A percentile compares a stretch with the other conserved stretches of the same genome.
Evolutionary conservation across 2,797 vertebrate species (phyloP).

Genomic region (Alcedo quadribrachys): DNA sequence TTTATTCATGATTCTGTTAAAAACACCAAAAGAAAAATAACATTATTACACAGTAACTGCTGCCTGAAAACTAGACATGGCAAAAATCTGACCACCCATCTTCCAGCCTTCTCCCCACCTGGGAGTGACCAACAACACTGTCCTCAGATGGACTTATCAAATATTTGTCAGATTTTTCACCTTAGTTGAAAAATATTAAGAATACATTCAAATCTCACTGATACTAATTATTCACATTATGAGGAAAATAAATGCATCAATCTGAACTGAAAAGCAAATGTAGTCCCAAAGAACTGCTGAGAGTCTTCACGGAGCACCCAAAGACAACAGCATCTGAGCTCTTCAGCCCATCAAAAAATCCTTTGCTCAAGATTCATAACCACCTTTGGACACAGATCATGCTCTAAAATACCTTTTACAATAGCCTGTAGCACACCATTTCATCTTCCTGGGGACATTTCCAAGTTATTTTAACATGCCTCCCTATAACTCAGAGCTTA

Average conservation of each 20-base stretch:
- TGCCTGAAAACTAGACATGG: not conserved
- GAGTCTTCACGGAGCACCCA: not conserved
- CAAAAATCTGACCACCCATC: not conserved
- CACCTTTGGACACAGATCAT: not conserved
- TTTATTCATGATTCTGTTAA: slow-evolving; percentile 97
- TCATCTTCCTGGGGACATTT: not conserved
- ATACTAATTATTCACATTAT: not conserved
- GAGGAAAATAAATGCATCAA: slow-evolving; percentile 11
- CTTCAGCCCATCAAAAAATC: not conserved
- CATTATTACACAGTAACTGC: not conserved
- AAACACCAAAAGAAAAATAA: slow-evolving; percentile 55
- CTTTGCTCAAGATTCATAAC: not conserved
- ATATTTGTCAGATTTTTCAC: not conserved
- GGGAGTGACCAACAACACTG: not conserved
- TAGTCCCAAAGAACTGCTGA: not conserved
- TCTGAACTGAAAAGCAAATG: not conserved
- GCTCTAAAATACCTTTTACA: not conserved
- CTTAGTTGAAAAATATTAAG: not conserved
- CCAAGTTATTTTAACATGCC: not conserved
- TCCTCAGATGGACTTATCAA: not conserved
- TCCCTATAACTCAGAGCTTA: not conserved
- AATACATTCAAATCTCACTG: not conserved
- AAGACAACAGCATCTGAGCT: not conserved
- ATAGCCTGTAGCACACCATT: not conserved
- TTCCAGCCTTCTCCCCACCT: not conserved